Conservation (phyloP, 2,888 invertebrate species). For the Papilio gigon region DNA sequence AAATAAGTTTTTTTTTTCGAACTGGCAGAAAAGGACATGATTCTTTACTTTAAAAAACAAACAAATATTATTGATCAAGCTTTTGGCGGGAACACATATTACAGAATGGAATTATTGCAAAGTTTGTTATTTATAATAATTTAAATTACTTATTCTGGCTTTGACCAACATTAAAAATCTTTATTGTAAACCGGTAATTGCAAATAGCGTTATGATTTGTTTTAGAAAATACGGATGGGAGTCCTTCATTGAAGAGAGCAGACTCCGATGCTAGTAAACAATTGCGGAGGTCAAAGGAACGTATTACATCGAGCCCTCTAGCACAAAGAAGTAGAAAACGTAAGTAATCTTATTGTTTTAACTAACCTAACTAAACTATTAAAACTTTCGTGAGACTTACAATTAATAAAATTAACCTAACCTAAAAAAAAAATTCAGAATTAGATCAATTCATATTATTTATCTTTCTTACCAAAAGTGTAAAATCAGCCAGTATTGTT, state of each 20-base stretch:
- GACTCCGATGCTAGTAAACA: slow-evolving; percentile 71
- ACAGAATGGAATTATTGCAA: not conserved
- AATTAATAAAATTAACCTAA: not conserved
- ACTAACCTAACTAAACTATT: not conserved
- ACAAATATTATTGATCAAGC: too few relatives aligned
- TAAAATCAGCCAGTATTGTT: not conserved
- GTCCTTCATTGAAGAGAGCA: slow-evolving; percentile 65
- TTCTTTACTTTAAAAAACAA: not conserved
- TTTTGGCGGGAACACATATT: not conserved
- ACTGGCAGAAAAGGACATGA: not conserved
- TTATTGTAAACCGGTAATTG: too few relatives aligned
- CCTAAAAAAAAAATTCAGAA: not conserved
- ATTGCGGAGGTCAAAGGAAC: slow-evolving; percentile 71
- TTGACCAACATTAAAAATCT: too few relatives aligned
- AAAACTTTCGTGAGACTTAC: too few relatives aligned
- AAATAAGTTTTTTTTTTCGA: not conserved
- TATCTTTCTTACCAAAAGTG: not conserved
- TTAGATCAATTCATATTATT: not conserved
- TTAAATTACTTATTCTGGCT: too few relatives aligned
- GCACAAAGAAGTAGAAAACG: slow-evolving; percentile 74
- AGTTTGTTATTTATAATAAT: not conserved
- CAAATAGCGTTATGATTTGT: not conserved
- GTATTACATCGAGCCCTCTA: slow-evolving; percentile 72
- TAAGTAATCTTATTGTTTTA: slow-evolving; percentile 52
- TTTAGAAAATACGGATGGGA: slow-evolving; percentile 74